phyloP scores from a whole-genome alignment of 1,140 invertebrate species.

The Pygmarrhopalites habei region DNA sequence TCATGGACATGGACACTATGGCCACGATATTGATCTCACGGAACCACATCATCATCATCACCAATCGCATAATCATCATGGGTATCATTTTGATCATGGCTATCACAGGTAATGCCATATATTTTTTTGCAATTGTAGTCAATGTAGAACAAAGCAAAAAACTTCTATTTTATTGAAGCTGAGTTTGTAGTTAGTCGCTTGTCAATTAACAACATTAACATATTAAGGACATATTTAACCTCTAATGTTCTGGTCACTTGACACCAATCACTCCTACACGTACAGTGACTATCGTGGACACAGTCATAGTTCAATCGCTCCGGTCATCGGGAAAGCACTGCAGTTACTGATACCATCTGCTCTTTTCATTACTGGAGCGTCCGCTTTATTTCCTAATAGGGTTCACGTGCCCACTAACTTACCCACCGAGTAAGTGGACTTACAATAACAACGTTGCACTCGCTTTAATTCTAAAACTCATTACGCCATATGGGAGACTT shows the following conservation, averaged over 20 bases:
- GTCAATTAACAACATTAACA: too few relatives aligned
- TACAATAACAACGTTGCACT: too few relatives aligned
- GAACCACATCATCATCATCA: slow-evolving; percentile 1
- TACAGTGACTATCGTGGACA: background rate
- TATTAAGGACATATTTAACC: too few relatives aligned
- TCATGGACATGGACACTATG: background rate
- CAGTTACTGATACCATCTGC: slow-evolving; percentile 31
- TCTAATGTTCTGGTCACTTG: too few relatives aligned
- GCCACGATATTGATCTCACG: background rate
- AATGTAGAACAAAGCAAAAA: too few relatives aligned
- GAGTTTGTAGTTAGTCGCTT: too few relatives aligned
- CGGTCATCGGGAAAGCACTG: slow-evolving; percentile 29
- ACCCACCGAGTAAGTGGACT: background rate
- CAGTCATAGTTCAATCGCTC: slow-evolving; percentile 3
- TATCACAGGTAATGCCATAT: slow-evolving; percentile 1
- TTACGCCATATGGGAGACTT: too few relatives aligned
- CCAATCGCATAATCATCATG: background rate
- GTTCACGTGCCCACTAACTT: slow-evolving; percentile 32
- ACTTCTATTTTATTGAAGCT: too few relatives aligned
- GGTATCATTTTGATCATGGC: background rate
- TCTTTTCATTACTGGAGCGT: slow-evolving; percentile 32
- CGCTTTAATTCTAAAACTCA: background rate
- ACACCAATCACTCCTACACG: background rate
- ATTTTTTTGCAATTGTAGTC: too few relatives aligned
- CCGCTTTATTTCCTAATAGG: slow-evolving; percentile 32